Conservation (phyloP, 1,140 invertebrate species). For the Orchesella cincta region DNA sequence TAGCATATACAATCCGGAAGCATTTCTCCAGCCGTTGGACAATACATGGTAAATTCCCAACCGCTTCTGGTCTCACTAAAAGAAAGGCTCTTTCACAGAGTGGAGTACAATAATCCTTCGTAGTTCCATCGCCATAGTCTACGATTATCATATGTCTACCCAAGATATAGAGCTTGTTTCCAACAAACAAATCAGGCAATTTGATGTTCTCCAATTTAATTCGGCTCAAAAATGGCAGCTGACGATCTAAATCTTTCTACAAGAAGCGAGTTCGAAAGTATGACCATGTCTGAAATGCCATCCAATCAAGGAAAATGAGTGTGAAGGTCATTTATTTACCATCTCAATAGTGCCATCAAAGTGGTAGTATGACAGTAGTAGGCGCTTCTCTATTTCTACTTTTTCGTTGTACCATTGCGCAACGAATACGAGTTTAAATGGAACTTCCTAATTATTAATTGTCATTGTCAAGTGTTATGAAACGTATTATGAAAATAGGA, state of each 20-base stretch:
- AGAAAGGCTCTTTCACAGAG: constrained; percentile 1
- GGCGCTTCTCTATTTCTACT: constrained; percentile 1
- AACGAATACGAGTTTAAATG: constrained; percentile 15
- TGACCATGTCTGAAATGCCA: not conserved
- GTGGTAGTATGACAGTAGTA: constrained; percentile 18
- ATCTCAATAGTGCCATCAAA: constrained; percentile 23
- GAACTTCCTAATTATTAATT: not conserved
- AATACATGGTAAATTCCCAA: constrained; percentile 7
- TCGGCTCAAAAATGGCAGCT: not conserved
- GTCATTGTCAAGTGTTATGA: not conserved
- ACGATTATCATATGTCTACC: constrained; percentile 8
- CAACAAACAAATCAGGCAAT: constrained; percentile 1
- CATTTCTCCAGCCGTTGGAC: constrained; percentile 20
- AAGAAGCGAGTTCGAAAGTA: not conserved
- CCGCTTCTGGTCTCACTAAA: constrained; percentile 15
- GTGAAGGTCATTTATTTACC: not conserved
- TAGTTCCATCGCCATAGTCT: constrained; percentile 21
- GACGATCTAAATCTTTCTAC: constrained; percentile 15
- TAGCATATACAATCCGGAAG: constrained; percentile 6
- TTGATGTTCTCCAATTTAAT: constrained; percentile 14
- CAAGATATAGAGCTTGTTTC: constrained; percentile 12
- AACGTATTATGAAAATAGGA: not conserved
- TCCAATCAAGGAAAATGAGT: not conserved
- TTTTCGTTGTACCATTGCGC: constrained; percentile 15
- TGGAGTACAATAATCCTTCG: constrained; percentile 21